A percentile compares a stretch with the other conserved stretches of the same genome.
Evolutionary conservation across 2,888 invertebrate species (phyloP).

Genomic region (Tipula lateralis): DNA sequence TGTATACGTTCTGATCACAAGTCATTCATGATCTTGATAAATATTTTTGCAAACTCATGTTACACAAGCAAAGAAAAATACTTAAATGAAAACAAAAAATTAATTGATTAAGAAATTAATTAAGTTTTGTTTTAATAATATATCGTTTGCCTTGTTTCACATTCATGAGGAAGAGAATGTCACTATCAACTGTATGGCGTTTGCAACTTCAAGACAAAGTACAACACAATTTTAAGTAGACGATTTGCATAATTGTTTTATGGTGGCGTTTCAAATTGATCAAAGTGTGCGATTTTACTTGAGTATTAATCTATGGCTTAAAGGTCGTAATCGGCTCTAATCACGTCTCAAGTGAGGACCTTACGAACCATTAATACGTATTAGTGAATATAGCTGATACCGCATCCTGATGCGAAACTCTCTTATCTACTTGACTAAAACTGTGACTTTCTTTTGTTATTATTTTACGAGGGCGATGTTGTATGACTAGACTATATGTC

Average conservation of each 20-base stretch:
- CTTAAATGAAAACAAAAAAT: not conserved
- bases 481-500: no score
- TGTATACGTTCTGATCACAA: not conserved
- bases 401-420: no score
- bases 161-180: not conserved
- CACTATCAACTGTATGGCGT: not conserved
- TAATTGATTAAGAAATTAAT: conserved; percentile 19
- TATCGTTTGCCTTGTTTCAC: not conserved
- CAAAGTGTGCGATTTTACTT: no score
- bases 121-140: not conserved
- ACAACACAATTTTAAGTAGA: not conserved
- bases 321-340: no score
- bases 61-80: not conserved
- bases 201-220: not conserved
- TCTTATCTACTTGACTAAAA: no score
- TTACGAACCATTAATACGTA: no score
- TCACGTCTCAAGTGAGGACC: no score
- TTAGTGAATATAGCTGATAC: no score
- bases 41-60: not conserved
- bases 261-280: not conserved
- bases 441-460: no score
- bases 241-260: not conserved
- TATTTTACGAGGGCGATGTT: no score
- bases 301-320: no score
- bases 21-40: conserved; percentile 14